Evolutionary conservation across 2,888 invertebrate genomes (phyloP), one percentile per base, ranked within the genome.

Genomic region (Gasteruption jaculator): DNA sequence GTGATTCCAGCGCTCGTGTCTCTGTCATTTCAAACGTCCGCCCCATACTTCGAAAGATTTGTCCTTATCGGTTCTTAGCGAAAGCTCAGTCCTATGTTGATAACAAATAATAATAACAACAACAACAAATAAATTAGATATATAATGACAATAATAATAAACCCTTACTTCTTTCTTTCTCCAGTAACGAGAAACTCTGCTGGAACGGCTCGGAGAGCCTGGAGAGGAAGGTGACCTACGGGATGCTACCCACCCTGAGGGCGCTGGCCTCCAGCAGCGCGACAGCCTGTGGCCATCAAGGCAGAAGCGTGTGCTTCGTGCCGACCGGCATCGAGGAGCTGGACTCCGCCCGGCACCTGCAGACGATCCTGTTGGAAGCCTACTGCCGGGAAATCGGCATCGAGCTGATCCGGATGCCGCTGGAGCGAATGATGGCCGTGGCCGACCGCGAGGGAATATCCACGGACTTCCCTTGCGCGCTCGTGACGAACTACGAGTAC

Each of bases 331-430:
- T 82, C 11, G 80, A 83, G 16, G 80, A 78, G 24, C 84, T 82
- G 4, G 86, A 87, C 66, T 81, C 85, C 19, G 83, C 85, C 4
- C 83, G 82, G 5, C 86, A 86, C 61, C 85, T 87, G 76, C 86
- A 86, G 58, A 83, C 84, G 61, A 86, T 86, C 4, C 73, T 86
- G 0, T 72, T 86, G 21, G 85, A 86, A 60, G 86, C 87, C 0
- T 86, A 85, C 65, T 87, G 87, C 68, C 83, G 80, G 25, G 86
- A 87, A 68, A 85, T 86, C 48, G 85, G 82, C 52, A 86, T 87
- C 59, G 82, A 83, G 57, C 82, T 85, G 38, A 79, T 86, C 50
- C 82, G 85, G 74, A 84, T 83, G 66, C 73, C 61, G 21, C 53
- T 50, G 20, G 49, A 57, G 12, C n/a, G n/a, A n/a, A n/a, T n/a